phyloP scores from a whole-genome alignment of 2,113 vertebrate species.

The Tupaia tana region DNA sequence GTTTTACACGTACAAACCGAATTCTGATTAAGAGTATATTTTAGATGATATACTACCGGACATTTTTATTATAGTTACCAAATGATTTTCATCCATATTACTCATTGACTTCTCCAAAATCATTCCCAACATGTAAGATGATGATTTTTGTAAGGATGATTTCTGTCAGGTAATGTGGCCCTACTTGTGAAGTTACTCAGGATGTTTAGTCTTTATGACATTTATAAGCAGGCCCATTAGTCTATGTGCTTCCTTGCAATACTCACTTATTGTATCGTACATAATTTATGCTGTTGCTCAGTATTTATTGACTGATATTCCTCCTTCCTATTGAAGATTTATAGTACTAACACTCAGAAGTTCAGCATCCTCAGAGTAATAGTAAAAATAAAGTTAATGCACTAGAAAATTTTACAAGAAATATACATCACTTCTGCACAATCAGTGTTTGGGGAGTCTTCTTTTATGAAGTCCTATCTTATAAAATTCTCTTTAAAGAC shows the following conservation, averaged over 20 bases:
- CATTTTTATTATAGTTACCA: conserved; percentile 74
- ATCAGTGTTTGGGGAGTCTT: conserved; percentile 17
- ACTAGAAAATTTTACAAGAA: conserved; percentile 9
- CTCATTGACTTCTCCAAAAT: conserved; percentile 61
- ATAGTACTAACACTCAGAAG: conserved; percentile 42
- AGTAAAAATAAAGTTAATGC: conserved; percentile 66
- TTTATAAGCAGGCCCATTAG: conserved; percentile 58
- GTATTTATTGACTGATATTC: conserved; percentile 74
- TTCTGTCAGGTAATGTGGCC: conserved; percentile 28
- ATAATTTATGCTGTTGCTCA: conserved; percentile 74
- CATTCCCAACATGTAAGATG: conserved; percentile 23
- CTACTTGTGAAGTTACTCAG: conserved; percentile 47
- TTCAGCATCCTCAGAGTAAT: conserved; percentile 58
- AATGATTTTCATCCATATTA: conserved; percentile 53
- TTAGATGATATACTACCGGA: conserved; percentile 56
- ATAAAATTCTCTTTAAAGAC: conserved; percentile 45
- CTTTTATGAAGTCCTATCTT: conserved; percentile 27
- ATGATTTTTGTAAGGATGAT: conserved; percentile 47
- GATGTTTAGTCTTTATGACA: conserved; percentile 43
- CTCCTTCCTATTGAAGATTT: conserved; percentile 71
- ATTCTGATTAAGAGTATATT: conserved; percentile 64
- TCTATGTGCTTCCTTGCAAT: conserved; percentile 42
- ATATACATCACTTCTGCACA: background rate
- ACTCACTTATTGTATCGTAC: conserved; percentile 47
- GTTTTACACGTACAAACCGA: conserved; percentile 75